These are phyloP conservation scores for Phthorimaea operculella DNA, from an alignment of 1,140 invertebrate species.

Conservation along the genomic window DNA sequence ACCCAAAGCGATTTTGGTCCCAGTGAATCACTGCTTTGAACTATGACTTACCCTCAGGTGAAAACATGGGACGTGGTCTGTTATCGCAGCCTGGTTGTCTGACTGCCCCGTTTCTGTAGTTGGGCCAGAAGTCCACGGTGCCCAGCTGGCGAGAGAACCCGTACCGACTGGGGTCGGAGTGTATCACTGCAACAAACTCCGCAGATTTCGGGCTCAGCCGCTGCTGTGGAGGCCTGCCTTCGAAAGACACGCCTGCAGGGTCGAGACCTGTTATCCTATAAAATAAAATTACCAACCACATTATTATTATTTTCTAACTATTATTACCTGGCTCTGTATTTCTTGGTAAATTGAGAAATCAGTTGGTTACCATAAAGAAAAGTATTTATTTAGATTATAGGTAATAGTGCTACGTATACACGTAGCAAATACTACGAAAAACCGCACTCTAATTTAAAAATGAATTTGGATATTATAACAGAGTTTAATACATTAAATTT, in stretches of 20 bases:
- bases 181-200: conserved; percentile 35
- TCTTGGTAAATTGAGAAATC: no score
- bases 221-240: conserved; percentile 23
- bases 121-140: conserved; percentile 54
- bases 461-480: no score
- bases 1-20: no score
- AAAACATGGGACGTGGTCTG: conserved; percentile 25
- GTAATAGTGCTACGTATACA: no score
- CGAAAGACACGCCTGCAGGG: conserved; percentile 39
- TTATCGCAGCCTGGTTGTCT: conserved; percentile 42
- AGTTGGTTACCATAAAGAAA: no score
- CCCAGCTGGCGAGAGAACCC: conserved; percentile 30
- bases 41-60: conserved; percentile 29
- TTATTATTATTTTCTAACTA: background rate
- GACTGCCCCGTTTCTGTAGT: conserved; percentile 31
- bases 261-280: conserved; percentile 51
- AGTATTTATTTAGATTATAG: no score
- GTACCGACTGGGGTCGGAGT: conserved; percentile 49
- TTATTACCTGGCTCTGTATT: no score
- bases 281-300: conserved; percentile 2
- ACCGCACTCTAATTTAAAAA: no score
- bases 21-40: no score
- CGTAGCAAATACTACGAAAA: no score
- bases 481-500: no score
- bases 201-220: conserved; percentile 39